These are phyloP conservation scores for Reticulitermes speratus DNA, from an alignment of 1,140 invertebrate species.

Conservation along the genomic window DNA sequence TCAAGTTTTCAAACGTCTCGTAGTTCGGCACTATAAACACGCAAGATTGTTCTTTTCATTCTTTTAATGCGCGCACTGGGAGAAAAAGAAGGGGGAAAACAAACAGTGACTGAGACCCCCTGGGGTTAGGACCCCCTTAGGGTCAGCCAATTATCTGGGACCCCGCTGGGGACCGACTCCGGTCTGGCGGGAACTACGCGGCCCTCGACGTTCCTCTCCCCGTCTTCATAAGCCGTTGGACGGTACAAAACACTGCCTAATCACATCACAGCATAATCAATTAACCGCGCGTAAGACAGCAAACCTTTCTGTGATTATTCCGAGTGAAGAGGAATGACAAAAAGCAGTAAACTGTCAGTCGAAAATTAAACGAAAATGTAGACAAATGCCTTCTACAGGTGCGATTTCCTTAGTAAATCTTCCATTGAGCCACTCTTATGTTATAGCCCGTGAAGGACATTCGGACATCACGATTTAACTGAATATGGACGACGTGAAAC, in stretches of 20 bases:
- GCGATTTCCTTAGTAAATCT: no score
- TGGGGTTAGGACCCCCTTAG: conserved; percentile 29
- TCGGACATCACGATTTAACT: no score
- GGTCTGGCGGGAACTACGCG: conserved; percentile 1
- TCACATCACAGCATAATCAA: background rate
- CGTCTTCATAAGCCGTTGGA: background rate
- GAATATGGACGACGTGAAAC: no score
- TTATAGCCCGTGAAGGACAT: no score
- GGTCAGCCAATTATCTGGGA: conserved; percentile 32
- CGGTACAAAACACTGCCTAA: no score
- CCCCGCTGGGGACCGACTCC: conserved; percentile 31
- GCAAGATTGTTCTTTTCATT: conserved; percentile 1
- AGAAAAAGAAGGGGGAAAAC: conserved; percentile 28
- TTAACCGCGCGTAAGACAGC: background rate
- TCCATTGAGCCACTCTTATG: no score
- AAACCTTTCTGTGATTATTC: no score
- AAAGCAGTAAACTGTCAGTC: no score
- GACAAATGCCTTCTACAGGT: no score
- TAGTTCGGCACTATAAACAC: background rate
- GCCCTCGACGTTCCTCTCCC: background rate
- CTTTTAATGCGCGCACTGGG: background rate
- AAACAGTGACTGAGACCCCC: conserved; percentile 32
- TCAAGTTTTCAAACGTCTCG: background rate
- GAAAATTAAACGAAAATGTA: no score
- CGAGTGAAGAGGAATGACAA: no score